phyloP scores from a whole-genome alignment of 2,113 vertebrate genomes.

The Puma concolor region DNA sequence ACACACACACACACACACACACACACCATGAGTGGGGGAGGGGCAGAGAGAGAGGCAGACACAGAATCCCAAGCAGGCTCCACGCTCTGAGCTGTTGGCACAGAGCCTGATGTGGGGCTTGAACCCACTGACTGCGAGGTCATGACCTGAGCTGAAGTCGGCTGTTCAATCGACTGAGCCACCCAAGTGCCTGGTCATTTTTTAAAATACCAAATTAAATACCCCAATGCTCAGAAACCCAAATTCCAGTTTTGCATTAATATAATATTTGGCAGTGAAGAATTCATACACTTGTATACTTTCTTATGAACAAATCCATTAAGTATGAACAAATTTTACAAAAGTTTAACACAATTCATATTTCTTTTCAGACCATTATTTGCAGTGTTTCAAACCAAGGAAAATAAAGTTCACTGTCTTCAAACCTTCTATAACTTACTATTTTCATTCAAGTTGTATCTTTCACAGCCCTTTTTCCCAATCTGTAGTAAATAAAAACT shows the following conservation, averaged over 20 bases:
- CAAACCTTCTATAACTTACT: background rate
- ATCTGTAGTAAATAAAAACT: background rate
- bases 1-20: too few relatives aligned
- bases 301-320: background rate
- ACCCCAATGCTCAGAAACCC: background rate
- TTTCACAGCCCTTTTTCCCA: background rate
- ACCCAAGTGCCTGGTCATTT: too few relatives aligned
- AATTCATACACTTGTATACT: background rate
- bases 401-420: background rate
- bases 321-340: background rate
- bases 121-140: too few relatives aligned
- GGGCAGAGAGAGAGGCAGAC: too few relatives aligned
- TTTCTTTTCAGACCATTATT: background rate
- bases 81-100: too few relatives aligned
- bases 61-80: too few relatives aligned
- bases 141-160: too few relatives aligned
- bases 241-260: background rate
- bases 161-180: too few relatives aligned
- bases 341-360: background rate
- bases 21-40: too few relatives aligned
- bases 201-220: background rate
- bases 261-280: background rate
- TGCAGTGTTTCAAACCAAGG: background rate
- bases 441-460: background rate
- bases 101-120: too few relatives aligned